phyloP scores from a whole-genome alignment of 2,797 vertebrate genomes.

The Smutsia gigantea region DNA sequence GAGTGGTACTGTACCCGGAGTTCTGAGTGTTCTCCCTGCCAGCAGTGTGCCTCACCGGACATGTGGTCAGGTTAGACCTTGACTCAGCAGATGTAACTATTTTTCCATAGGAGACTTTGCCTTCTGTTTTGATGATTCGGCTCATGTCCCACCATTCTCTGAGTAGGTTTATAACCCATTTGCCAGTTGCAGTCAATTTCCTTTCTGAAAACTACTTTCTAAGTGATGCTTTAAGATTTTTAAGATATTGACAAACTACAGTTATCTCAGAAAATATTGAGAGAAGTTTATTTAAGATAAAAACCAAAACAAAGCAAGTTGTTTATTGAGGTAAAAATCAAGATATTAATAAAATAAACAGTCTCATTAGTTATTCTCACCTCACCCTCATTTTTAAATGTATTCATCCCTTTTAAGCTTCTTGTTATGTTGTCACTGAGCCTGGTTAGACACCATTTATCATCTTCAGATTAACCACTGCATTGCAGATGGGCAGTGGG shows the following conservation, averaged over 20 bases:
- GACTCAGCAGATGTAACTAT: neutral
- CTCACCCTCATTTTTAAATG: neutral
- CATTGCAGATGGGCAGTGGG: neutral
- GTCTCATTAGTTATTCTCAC: neutral
- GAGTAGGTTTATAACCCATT: neutral
- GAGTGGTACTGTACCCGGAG: neutral
- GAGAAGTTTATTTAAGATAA: neutral
- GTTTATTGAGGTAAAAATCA: neutral
- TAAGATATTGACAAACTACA: neutral
- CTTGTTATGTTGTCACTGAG: neutral
- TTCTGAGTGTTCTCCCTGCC: neutral
- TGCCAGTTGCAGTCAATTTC: neutral
- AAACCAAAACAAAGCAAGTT: neutral
- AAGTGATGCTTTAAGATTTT: conserved; percentile 9
- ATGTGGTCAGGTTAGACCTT: neutral
- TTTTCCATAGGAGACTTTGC: neutral
- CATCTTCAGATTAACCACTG: neutral
- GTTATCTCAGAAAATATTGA: neutral
- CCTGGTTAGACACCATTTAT: neutral
- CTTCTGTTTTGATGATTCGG: neutral
- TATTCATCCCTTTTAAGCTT: neutral
- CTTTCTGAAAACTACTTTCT: conserved; percentile 2
- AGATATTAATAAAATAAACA: neutral
- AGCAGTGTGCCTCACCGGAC: neutral
- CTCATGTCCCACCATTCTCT: neutral